phyloP scores from a whole-genome alignment of 2,113 vertebrate genomes.

The Caretta caretta region DNA sequence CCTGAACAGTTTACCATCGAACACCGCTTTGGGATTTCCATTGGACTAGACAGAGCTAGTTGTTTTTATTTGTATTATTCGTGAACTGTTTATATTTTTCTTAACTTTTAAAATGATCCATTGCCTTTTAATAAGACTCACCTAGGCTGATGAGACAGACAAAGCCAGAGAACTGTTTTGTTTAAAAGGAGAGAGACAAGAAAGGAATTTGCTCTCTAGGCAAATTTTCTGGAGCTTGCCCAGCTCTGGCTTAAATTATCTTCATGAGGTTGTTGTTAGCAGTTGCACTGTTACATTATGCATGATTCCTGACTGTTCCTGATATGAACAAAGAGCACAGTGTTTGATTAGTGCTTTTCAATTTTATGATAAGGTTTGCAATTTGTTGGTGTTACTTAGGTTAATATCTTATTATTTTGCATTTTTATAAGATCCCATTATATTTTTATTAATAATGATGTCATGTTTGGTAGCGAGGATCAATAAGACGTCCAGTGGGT shows the following conservation, averaged over 20 bases:
- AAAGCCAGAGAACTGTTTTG: background rate
- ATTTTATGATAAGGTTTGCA: slow-evolving; percentile 67
- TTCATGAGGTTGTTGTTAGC: slow-evolving; percentile 57
- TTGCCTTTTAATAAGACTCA: slow-evolving; percentile 32
- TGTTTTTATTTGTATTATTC: background rate
- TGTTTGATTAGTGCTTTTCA: slow-evolving; percentile 57
- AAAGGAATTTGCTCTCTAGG: slow-evolving; percentile 47
- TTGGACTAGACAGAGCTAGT: background rate
- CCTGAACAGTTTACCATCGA: slow-evolving; percentile 14
- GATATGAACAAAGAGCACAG: slow-evolving; percentile 28
- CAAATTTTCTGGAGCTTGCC: slow-evolving; percentile 62
- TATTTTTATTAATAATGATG: slow-evolving; percentile 70
- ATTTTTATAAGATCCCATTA: slow-evolving; percentile 61
- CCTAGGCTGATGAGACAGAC: background rate
- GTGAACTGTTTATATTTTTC: background rate
- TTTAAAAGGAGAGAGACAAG: slow-evolving; percentile 38
- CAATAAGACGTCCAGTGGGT: slow-evolving; percentile 35
- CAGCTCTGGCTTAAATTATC: slow-evolving; percentile 58
- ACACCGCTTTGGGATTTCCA: background rate
- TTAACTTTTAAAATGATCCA: slow-evolving; percentile 32
- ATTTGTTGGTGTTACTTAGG: slow-evolving; percentile 68
- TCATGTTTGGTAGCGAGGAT: slow-evolving; percentile 61
- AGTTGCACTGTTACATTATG: slow-evolving; percentile 55
- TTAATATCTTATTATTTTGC: slow-evolving; percentile 62
- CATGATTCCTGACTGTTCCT: slow-evolving; percentile 59